A percentile compares a stretch with the other conserved stretches of the same genome.
Evolutionary conservation across 2,113 vertebrate genomes (phyloP).

Genomic region (Semnornis frantzii): DNA sequence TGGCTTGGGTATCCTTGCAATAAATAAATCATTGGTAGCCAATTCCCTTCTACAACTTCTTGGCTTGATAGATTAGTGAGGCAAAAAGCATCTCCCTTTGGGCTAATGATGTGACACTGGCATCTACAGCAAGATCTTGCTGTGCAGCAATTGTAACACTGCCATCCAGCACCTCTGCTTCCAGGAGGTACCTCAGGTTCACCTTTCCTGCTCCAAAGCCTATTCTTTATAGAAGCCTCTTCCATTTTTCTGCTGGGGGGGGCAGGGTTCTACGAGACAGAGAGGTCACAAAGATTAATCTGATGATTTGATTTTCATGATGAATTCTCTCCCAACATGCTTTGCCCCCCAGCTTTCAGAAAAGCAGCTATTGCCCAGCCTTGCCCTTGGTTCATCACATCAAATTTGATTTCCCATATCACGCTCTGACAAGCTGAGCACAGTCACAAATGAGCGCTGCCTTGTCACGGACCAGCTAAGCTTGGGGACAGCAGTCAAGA

Average conservation of each 20-base stretch:
- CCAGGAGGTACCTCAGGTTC: neutral
- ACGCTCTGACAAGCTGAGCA: neutral
- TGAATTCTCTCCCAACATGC: slow-evolving; percentile 1
- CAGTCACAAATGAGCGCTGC: neutral
- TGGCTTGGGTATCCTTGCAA: neutral
- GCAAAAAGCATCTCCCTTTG: neutral
- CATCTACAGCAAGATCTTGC: neutral
- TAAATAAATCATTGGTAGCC: neutral
- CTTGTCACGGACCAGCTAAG: neutral
- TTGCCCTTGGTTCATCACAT: neutral
- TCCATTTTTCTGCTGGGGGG: neutral
- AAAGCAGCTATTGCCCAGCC: neutral
- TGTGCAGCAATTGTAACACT: neutral
- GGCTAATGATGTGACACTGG: neutral
- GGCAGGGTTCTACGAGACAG: neutral
- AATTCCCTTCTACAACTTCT: neutral
- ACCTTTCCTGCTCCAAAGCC: neutral
- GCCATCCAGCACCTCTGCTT: neutral
- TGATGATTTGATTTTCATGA: slow-evolving; percentile 1
- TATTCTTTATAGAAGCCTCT: neutral
- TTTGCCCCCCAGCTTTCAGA: neutral
- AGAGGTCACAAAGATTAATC: neutral
- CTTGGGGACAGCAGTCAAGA: neutral
- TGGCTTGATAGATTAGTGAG: neutral
- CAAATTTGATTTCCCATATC: neutral